These are phyloP conservation scores for Capromys pilorides DNA, from an alignment of 2,797 vertebrate species.

Conservation along the genomic window DNA sequence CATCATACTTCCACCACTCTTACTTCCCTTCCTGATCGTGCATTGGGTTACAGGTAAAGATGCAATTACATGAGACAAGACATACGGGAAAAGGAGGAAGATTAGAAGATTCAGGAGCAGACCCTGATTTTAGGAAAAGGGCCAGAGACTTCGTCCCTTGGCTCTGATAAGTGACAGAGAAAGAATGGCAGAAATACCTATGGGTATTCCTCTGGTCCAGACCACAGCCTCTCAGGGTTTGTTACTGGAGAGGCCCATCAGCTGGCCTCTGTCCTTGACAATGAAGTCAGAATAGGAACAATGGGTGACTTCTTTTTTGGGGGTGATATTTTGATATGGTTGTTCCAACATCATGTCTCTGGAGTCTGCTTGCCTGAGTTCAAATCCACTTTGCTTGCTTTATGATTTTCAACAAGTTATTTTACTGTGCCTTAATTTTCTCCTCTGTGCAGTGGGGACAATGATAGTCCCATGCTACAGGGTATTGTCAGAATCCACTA, in stretches of 20 bases:
- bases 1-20: not conserved
- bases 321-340: not conserved
- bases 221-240: not conserved
- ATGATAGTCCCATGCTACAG: not conserved
- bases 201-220: not conserved
- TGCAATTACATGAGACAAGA: not conserved
- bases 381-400: not conserved
- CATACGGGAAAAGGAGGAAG: not conserved
- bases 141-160: not conserved
- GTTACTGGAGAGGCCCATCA: not conserved
- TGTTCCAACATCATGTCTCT: not conserved
- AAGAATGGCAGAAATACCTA: not conserved
- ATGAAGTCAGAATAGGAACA: not conserved
- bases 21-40: not conserved
- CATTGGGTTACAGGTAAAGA: conserved; percentile 10
- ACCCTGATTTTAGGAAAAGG: not conserved
- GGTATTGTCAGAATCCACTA: not conserved
- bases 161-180: not conserved
- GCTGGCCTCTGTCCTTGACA: not conserved
- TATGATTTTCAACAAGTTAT: not conserved
- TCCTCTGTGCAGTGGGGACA: not conserved
- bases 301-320: not conserved
- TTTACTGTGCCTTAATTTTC: not conserved
- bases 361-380: not conserved
- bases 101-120: not conserved